Base-by-base conservation (phyloP, 1,140 invertebrate species). In the Calliopsis andreniformis region DNA sequence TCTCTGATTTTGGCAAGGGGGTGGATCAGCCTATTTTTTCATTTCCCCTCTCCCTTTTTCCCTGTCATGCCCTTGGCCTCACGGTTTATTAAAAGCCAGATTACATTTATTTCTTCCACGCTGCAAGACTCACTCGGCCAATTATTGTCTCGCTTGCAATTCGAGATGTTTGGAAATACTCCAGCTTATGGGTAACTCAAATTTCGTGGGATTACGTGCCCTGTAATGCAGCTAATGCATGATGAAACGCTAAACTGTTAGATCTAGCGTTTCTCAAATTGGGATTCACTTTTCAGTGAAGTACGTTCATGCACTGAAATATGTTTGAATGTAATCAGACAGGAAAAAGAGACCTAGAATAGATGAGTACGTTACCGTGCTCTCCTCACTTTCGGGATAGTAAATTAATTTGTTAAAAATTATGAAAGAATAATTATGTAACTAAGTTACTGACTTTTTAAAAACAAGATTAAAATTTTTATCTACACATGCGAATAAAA, bases 1-100 rank as follows among this genome's bases (percentile, higher is more conserved):
- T 76, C 80, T 73, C 64, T 58, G 51, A 79, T 82, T 82, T 79
- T 76, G 62, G 70, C 43, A 78, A 47, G 23, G 47, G 42, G 25
- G 18, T 72, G 58, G 61, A 72, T 49, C 75, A n/a, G 45, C 30
- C 39, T 28, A 45, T 71, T 64, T 56, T 63, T 63, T 45, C 10
- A 25, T 35, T n/a, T 8, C 3, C 18, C 4, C 18, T 16, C 14
- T 7, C 7, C 4, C 16, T 28, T 2, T 16, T 25, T 10, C 23
- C 2, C 1, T 18, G 1, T 8, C n/a, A 6, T 2, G 14, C 12
- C 35, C 3, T 2, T 51, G 14, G n/a, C 25, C 23, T n/a, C 47
- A 20, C n/a, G 20, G 25, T 3, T 73, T 73, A 64, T 64, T 56
- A 73, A 62, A 71, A 66, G 49, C 23, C 16, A 35, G 18, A 23